phyloP scores from a whole-genome alignment of 1,140 invertebrate genomes.

The Stratiolaelaps scimitus region DNA sequence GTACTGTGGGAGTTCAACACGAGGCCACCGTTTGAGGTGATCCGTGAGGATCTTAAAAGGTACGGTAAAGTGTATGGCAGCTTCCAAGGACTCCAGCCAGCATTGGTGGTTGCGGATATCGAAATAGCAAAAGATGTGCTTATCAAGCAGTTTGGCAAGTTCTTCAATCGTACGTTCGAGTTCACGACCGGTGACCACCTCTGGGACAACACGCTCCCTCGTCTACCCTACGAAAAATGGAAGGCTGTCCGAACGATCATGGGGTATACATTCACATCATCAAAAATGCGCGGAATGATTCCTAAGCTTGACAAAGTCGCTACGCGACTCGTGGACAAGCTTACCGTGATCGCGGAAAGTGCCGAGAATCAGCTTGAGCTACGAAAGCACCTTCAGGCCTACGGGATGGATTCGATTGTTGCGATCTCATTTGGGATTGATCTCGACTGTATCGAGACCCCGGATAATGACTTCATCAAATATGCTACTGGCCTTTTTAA shows the following conservation, averaged over 20 bases:
- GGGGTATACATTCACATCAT: too few species aligned
- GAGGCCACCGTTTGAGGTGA: too few species aligned
- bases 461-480: not conserved
- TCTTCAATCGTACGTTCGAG: not conserved
- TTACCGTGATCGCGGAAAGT: not conserved
- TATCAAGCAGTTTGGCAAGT: too few species aligned
- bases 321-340: not conserved
- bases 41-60: not conserved
- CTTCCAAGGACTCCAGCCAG: not conserved
- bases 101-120: not conserved
- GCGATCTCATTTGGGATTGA: not conserved
- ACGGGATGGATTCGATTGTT: not conserved
- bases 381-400: not conserved
- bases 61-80: not conserved
- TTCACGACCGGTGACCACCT: not conserved
- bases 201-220: slow-evolving; percentile 7
- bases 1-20: too few species aligned
- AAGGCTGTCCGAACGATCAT: not conserved
- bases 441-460: not conserved
- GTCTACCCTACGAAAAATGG: not conserved
- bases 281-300: too few species aligned
- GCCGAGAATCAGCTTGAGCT: not conserved
- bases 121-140: not conserved
- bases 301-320: too few species aligned
- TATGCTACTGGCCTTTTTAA: not conserved